These are phyloP conservation scores for Eulacestoma nigropectus DNA, from an alignment of 2,113 vertebrate species.

Conservation along the genomic window DNA sequence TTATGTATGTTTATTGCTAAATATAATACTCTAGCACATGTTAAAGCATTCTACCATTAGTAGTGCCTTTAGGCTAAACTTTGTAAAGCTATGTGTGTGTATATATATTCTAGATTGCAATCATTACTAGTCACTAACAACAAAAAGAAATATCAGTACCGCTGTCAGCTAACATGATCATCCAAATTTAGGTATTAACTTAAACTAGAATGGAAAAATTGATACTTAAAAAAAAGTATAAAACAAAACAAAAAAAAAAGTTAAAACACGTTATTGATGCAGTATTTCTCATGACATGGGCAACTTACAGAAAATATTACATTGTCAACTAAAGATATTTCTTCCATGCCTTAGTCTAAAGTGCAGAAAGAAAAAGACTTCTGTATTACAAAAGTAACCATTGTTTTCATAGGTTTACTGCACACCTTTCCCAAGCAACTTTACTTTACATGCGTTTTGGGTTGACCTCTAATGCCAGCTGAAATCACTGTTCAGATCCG, in stretches of 20 bases:
- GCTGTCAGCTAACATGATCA: slow-evolving; percentile 70
- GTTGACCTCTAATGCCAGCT: slow-evolving; percentile 25
- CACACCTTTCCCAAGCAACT: slow-evolving; percentile 62
- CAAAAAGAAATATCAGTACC: slow-evolving; percentile 79
- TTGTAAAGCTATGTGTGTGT: slow-evolving; percentile 82
- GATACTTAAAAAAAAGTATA: slow-evolving; percentile 67
- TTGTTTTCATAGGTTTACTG: slow-evolving; percentile 42
- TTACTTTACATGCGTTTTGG: not conserved
- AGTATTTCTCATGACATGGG: slow-evolving; percentile 65
- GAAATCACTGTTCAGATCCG: slow-evolving; percentile 33
- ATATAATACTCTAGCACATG: slow-evolving; percentile 90
- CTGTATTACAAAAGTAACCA: slow-evolving; percentile 46
- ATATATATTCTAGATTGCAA: slow-evolving; percentile 69
- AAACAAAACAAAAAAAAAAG: slow-evolving; percentile 17
- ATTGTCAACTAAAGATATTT: slow-evolving; percentile 69
- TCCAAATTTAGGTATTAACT: slow-evolving; percentile 70
- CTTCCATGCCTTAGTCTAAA: slow-evolving; percentile 79
- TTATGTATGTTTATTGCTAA: slow-evolving; percentile 80
- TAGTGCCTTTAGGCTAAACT: slow-evolving; percentile 81
- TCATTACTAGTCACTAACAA: slow-evolving; percentile 73
- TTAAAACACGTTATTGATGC: slow-evolving; percentile 47
- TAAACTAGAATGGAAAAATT: slow-evolving; percentile 66
- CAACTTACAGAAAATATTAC: slow-evolving; percentile 67
- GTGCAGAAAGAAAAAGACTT: slow-evolving; percentile 77
- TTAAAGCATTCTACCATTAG: slow-evolving; percentile 88